These are phyloP conservation scores for Scalopus aquaticus DNA, from an alignment of 2,113 vertebrate genomes.

Conservation along the genomic window DNA sequence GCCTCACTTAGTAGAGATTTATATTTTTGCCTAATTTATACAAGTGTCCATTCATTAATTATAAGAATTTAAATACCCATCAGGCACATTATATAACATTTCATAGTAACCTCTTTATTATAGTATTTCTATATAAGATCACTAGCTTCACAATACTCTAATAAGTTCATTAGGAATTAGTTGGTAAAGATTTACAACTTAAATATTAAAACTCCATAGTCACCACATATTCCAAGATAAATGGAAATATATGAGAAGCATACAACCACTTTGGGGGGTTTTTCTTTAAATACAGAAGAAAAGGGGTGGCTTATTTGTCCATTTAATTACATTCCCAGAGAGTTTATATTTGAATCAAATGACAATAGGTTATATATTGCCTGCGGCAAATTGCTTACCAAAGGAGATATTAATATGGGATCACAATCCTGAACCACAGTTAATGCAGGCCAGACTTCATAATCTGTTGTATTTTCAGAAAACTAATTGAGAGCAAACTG, in stretches of 20 bases:
- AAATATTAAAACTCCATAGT: constrained; percentile 31
- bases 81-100: not conserved
- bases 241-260: constrained; percentile 18
- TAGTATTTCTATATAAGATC: not conserved
- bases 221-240: constrained; percentile 48
- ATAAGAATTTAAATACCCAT: not conserved
- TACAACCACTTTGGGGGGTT: not conserved
- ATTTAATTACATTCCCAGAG: not conserved
- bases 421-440: not conserved
- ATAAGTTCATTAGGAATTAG: not conserved
- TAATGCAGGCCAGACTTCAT: not conserved
- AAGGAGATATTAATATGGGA: not conserved
- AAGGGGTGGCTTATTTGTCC: not conserved
- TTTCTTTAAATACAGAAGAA: constrained; percentile 48
- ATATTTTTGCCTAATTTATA: not conserved
- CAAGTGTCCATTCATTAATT: not conserved
- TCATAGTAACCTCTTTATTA: not conserved
- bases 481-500: not conserved
- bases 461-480: not conserved
- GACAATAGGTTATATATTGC: not conserved
- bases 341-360: not conserved
- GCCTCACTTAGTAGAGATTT: not conserved
- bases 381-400: constrained; percentile 4
- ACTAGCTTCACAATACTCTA: not conserved
- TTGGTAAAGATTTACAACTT: constrained; percentile 36